A percentile compares a stretch with the other conserved stretches of the same genome.
Evolutionary conservation across 2,888 invertebrate genomes (phyloP).

Genomic region (Acholoe squamosa): DNA sequence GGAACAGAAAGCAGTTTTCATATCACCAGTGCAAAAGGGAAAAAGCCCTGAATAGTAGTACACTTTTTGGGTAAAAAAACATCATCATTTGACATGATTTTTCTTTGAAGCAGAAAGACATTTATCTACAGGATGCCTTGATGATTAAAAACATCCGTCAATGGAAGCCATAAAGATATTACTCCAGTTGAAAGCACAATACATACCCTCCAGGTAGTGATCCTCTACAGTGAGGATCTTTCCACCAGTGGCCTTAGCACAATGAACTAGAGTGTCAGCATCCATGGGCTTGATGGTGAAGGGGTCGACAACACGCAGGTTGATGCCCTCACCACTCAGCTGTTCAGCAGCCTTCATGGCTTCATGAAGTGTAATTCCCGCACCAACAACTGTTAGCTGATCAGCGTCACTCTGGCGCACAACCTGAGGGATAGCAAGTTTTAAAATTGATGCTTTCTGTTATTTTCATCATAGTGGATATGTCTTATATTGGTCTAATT

Average conservation of each 20-base stretch:
- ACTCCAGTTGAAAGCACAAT: neutral
- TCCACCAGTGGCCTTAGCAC: constrained; percentile 92
- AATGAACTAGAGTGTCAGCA: constrained; percentile 88
- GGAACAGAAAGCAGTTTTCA: too few relatives aligned
- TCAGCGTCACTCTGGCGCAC: constrained; percentile 90
- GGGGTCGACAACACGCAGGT: constrained; percentile 94
- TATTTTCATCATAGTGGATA: too few relatives aligned
- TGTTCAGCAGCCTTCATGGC: constrained; percentile 92
- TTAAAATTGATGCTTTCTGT: too few relatives aligned
- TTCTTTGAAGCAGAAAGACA: too few relatives aligned
- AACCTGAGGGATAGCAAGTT: constrained; percentile 85
- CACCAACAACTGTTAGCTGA: constrained; percentile 93
- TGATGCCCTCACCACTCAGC: constrained; percentile 87
- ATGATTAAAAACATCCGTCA: too few relatives aligned
- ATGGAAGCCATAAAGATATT: neutral
- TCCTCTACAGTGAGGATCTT: constrained; percentile 96
- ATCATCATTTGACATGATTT: too few relatives aligned
- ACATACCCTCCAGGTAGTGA: constrained; percentile 94
- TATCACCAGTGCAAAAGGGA: too few relatives aligned
- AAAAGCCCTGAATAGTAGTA: too few relatives aligned
- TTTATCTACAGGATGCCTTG: neutral
- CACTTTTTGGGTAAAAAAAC: too few relatives aligned
- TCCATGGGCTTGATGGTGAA: constrained; percentile 99
- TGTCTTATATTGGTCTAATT: too few relatives aligned
- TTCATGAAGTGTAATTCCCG: constrained; percentile 96